Base-by-base conservation (phyloP, 2,113 vertebrate species). In the Xyrauchen texanus region DNA sequence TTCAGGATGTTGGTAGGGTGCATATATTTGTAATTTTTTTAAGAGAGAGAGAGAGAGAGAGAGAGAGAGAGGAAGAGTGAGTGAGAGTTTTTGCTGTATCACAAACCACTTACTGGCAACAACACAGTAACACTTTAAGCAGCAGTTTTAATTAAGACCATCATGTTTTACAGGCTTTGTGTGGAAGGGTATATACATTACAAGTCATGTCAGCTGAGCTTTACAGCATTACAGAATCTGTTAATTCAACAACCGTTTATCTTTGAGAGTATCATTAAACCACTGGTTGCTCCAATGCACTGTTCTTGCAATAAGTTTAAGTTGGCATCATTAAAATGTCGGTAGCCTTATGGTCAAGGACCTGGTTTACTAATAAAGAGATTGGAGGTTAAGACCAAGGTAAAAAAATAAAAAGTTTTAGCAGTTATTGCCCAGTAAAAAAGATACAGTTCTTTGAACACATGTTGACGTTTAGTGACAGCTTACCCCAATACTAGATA, bases 1-100 rank as follows among this genome's bases (percentile, higher is more conserved):
- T 66, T 74, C 46, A 44, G 68, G n/a, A 71, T 72, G 57, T 70
- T 71, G 63, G 68, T 67, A 44, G 45, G 45, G 15, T 60, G 79
- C 49, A 6, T 3, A n/a, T 58, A 13, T 44, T 42, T 77, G 12
- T 70, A 52, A 57, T 13, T 57, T 44, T 57, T 10, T 15, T 10
- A 45, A 47, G n/a, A 72, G 60, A 42, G 1, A 49, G 5, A 49
- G 13, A 10, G 13, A 58, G 45, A 11, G 21, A 52, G 57, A 55
- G 53, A 68, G 49, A 21, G 62, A 45, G 49, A 57, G 68, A 1
- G 12, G n/a, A 49, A 7, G 53, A 63, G n/a, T 49, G 47, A 44
- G 71, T 6, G 9, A 15, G 47, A 64, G 12, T 4, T 46, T 64
- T 21, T 75, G 47, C 8, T 52, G 49, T 15, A 52, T 76, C 5